Base-by-base conservation (phyloP, 1,140 invertebrate species). In the Platyura marginata region DNA sequence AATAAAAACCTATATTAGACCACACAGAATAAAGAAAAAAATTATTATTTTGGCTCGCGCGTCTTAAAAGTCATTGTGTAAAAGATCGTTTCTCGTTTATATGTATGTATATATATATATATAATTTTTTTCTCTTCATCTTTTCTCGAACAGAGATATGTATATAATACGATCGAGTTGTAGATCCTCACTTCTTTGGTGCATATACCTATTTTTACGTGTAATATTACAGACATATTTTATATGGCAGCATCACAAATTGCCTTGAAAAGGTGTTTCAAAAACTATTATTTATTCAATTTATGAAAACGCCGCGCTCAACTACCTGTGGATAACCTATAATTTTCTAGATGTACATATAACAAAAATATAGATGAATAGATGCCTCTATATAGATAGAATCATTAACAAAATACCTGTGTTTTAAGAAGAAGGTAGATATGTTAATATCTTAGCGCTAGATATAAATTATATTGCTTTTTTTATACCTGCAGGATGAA, bases 281-380 rank as follows among this genome's bases (percentile, higher is more conserved):
- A 19, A 40, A 40, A 40, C 39, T 40, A 40, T 40, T 40, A 40
- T 40, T 40, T 40, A 40, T 22, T 40, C 19, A 40, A 40, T 40
- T 40, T 40, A 16, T 8, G 21, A 40, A 40, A 40, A 40, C 39
- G 39, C 39, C 39, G 39, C 39, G 6, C 13, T 19, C n/a, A 37
- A 15, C 35, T 37, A n/a, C 35, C 35, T 37, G 35, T 15, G 13
- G 13, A 19, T 37, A 37, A 15, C 35, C n/a, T 19, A 15, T 19
- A n/a, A 19, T 15, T 37, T 19, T 37, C 35, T 8, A 15, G 25
- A 13, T 29, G 25, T 29, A 13, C 25, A 13, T 29, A 29, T 29
- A 29, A 29, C 6, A 29, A 8, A 29, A 8, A 19, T 6, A n/a
- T 37, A 15, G 18, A 15, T n/a, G 35, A 15, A n/a, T 15, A 15